phyloP scores from a whole-genome alignment of 2,888 invertebrate genomes.

The Eurytoma adleriae region DNA sequence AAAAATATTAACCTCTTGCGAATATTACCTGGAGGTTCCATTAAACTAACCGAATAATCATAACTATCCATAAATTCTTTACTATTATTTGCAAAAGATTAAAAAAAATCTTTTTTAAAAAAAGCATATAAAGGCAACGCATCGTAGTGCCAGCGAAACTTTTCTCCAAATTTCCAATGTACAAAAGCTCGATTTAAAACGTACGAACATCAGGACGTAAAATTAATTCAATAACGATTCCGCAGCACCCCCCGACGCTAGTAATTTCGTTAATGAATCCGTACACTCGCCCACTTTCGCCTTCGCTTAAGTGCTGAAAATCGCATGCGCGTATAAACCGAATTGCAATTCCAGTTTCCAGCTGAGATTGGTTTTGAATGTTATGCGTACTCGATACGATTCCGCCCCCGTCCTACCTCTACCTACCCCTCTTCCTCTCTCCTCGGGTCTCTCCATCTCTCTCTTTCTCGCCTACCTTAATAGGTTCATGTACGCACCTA shows the following conservation, averaged over 20 bases:
- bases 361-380: constrained; percentile 49
- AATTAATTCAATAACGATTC: constrained; percentile 20
- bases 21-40: too few relatives aligned
- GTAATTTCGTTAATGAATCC: constrained; percentile 41
- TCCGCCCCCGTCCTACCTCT: background rate
- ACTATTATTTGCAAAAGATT: too few relatives aligned
- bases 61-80: too few relatives aligned
- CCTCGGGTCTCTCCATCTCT: background rate
- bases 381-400: constrained; percentile 52
- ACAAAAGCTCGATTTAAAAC: background rate
- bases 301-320: constrained; percentile 46
- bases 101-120: too few relatives aligned
- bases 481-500: constrained; percentile 42
- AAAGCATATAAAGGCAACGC: too few relatives aligned
- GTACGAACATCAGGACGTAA: background rate
- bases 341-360: constrained; percentile 48
- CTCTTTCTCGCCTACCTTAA: constrained; percentile 13
- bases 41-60: too few relatives aligned
- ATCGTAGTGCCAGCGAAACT: too few relatives aligned
- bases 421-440: too few relatives aligned
- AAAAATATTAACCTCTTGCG: too few relatives aligned
- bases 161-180: background rate
- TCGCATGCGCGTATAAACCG: constrained; percentile 41
- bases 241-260: background rate
- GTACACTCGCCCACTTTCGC: constrained; percentile 22